Percentiles rank a stretch among this genome's conserved stretches.
Evolutionary conservation across 2,113 vertebrate genomes (phyloP).

Genomic region (Alaudala cheleensis): DNA sequence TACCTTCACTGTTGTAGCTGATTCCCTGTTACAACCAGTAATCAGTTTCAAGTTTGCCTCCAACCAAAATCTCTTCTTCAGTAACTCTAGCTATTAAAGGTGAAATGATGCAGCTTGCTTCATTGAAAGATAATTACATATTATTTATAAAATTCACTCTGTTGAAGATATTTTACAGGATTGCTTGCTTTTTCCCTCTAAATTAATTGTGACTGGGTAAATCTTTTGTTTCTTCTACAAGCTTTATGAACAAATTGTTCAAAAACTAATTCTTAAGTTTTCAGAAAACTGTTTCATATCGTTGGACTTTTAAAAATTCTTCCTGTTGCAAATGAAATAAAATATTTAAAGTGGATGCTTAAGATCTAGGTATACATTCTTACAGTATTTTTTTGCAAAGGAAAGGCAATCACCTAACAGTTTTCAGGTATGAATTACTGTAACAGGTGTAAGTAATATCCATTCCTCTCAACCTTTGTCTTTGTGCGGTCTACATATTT

Average conservation of each 20-base stretch:
- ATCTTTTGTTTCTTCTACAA: neutral
- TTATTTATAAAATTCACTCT: neutral
- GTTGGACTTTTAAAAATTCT: neutral
- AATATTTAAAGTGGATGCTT: neutral
- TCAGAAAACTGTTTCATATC: neutral
- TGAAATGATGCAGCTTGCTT: neutral
- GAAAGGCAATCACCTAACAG: neutral
- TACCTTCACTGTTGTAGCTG: neutral
- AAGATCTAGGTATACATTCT: neutral
- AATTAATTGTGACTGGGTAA: neutral
- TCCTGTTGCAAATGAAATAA: neutral
- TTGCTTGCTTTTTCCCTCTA: neutral
- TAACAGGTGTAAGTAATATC: neutral
- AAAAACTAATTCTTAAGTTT: neutral
- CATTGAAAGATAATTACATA: neutral
- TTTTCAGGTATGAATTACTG: neutral
- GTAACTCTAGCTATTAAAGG: neutral
- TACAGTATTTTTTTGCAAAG: neutral
- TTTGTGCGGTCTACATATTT: neutral
- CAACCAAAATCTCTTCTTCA: neutral
- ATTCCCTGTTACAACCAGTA: neutral
- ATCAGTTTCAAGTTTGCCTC: neutral
- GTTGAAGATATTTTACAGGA: neutral
- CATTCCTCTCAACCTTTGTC: neutral
- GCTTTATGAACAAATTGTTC: neutral